A percentile compares a stretch with the other conserved stretches of the same genome.
phyloP scores from a whole-genome alignment of 92 coral and sea anemone species.

The Muricea muricata region DNA sequence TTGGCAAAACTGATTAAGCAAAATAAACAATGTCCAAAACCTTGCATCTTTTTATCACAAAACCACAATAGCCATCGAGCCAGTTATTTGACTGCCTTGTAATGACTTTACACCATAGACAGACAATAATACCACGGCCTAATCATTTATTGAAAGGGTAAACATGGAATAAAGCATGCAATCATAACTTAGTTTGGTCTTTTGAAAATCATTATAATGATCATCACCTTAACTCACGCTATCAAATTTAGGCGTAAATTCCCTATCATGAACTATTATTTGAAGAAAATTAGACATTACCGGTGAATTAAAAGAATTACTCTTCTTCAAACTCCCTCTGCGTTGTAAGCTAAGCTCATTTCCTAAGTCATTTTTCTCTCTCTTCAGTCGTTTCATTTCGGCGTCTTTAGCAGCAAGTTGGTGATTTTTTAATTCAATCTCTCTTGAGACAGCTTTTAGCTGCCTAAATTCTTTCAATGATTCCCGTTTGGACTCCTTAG shows the following conservation, averaged over 20 bases:
- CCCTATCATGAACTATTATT: background rate
- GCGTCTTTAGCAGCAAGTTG: conserved; percentile 92
- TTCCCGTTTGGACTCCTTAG: conserved; percentile 86
- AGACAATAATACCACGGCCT: background rate
- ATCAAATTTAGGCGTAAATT: background rate
- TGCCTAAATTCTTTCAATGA: conserved; percentile 91
- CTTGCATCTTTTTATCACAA: background rate
- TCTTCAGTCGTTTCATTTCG: conserved; percentile 83
- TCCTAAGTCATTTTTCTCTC: conserved; percentile 66
- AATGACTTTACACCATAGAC: background rate
- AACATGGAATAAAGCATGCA: background rate
- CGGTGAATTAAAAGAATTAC: conserved; percentile 43
- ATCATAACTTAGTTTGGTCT: background rate
- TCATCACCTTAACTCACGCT: conserved; percentile 11
- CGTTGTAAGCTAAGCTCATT: conserved; percentile 63
- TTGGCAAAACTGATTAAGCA: conserved; percentile 2
- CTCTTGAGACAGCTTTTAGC: conserved; percentile 79
- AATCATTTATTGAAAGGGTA: conserved; percentile 16
- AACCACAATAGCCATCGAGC: background rate
- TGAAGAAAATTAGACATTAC: background rate
- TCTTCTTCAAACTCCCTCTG: conserved; percentile 9
- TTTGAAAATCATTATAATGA: background rate
- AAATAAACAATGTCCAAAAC: background rate
- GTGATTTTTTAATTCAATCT: conserved; percentile 83
- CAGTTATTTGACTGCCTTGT: background rate